phyloP scores from a whole-genome alignment of 1,140 invertebrate species.

The Drosophila bocki region DNA sequence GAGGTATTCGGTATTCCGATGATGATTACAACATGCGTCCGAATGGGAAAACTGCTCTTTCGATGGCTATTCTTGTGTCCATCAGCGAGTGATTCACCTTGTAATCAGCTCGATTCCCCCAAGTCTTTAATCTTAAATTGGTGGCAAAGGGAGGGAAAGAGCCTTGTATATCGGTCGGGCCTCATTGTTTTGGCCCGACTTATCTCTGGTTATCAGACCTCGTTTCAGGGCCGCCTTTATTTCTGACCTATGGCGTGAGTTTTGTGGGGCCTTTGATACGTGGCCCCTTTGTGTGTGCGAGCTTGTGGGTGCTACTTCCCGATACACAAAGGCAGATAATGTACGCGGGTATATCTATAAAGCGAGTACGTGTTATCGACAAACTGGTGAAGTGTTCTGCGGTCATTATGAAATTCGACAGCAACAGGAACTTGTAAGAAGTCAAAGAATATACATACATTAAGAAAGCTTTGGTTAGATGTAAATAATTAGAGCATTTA shows the following conservation, averaged over 20 bases:
- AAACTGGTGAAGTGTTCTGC: conserved; percentile 15
- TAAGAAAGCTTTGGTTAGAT: background rate
- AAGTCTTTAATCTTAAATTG: conserved; percentile 5
- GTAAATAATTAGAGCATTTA: background rate
- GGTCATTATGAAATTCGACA: conserved; percentile 27
- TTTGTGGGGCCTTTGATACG: conserved; percentile 4
- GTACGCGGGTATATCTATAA: conserved; percentile 7
- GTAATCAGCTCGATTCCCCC: conserved; percentile 7
- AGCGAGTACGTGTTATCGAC: conserved; percentile 4
- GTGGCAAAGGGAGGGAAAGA: background rate
- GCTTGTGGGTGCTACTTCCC: conserved; percentile 12
- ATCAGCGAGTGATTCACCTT: conserved; percentile 12
- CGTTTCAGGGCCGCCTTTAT: conserved; percentile 47
- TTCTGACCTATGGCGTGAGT: conserved; percentile 45
- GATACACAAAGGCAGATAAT: conserved; percentile 35
- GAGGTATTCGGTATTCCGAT: conserved; percentile 14
- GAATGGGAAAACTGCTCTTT: conserved; percentile 23
- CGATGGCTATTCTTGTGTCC: conserved; percentile 5
- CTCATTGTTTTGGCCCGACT: conserved; percentile 15
- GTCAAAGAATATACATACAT: background rate
- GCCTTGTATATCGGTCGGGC: conserved; percentile 4
- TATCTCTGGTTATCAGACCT: conserved; percentile 47
- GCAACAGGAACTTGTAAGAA: conserved; percentile 3
- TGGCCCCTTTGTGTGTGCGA: conserved; percentile 17
- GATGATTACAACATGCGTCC: conserved; percentile 49